Evolutionary conservation across 2,113 vertebrate genomes (phyloP), one percentile per base, ranked within the genome.

Genomic region (Eolophus roseicapilla): DNA sequence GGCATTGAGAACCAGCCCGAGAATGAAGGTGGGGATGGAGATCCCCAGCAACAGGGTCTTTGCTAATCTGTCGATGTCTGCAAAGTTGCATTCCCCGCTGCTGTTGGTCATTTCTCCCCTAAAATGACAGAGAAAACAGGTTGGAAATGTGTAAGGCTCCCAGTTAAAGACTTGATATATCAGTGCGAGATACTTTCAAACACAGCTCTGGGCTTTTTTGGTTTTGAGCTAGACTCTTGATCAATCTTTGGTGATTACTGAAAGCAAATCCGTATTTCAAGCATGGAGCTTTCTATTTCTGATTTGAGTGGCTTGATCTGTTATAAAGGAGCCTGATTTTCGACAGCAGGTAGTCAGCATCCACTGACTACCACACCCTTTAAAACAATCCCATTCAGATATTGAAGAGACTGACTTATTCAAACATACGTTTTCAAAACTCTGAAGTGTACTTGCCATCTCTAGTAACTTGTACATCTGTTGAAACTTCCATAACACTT

Each of bases 11-110:
- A 98, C 1, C 15, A 99, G 64, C 35, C 99, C 99, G 0, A 98
- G 14, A 57, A 98, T 25, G 86, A 99, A 99, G 70, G 98, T 98
- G 43, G 99, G 99, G 27, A 99, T 94, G 86, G 99, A 99, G 82
- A 99, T 97, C 3, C 53, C 87, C 67, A 98, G 11, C 93, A 97
- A 98, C 62, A 99, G 6, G 0, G 17, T 85, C 17, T 7, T 29
- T 84, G 98, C 98, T 63, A 98, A 33, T 1, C 10, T 1, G 10
- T 99, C 97, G 2, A 98, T 57, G 1, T 49, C 64, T 1, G 6
- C 7, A 37, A 97, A 97, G 9, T 37, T 75, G 60, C 98, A 98
- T 17, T 39, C 37, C 11, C 3, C 0, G 0, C 35, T 91, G 25
- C 1, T 17, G 70, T 74, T 62, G 13, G 5, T 57, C 96, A 97